Evolutionary conservation across 2,888 invertebrate genomes (phyloP).

Genomic region (Resseliella maxima): DNA sequence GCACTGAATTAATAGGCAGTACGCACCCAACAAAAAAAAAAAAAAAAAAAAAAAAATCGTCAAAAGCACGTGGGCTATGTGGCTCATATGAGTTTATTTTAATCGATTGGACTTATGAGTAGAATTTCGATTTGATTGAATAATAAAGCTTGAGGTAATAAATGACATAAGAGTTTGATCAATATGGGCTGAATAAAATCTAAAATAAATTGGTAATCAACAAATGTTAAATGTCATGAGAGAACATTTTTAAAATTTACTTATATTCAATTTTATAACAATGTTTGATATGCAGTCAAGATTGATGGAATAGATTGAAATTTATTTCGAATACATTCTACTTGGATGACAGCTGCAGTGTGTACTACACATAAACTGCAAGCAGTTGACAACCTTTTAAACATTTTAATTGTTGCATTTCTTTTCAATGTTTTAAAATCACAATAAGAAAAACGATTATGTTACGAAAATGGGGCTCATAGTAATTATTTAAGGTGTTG

Average conservation of each 20-base stretch:
- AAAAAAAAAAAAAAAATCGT: background rate
- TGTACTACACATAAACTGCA: background rate
- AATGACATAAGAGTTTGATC: background rate
- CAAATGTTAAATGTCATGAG: background rate
- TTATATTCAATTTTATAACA: background rate
- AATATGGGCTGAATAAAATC: background rate
- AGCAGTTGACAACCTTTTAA: background rate
- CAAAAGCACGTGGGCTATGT: background rate
- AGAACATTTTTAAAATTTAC: background rate
- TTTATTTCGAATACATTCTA: background rate
- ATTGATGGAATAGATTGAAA: background rate
- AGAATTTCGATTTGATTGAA: slow-evolving; percentile 33
- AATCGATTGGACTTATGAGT: slow-evolving; percentile 9
- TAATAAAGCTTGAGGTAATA: background rate
- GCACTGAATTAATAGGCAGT: background rate
- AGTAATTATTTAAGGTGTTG: no score
- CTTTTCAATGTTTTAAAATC: background rate
- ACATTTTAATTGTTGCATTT: background rate
- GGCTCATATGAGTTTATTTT: slow-evolving; percentile 11
- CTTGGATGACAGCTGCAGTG: background rate
- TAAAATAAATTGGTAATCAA: background rate
- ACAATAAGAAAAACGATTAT: background rate
- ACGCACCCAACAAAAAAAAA: background rate
- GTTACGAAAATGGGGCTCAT: background rate
- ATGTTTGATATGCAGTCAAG: background rate